Percentiles rank a stretch among this genome's conserved stretches.
Conservation (phyloP, 2,888 invertebrate genomes). For the Autographa gamma region DNA sequence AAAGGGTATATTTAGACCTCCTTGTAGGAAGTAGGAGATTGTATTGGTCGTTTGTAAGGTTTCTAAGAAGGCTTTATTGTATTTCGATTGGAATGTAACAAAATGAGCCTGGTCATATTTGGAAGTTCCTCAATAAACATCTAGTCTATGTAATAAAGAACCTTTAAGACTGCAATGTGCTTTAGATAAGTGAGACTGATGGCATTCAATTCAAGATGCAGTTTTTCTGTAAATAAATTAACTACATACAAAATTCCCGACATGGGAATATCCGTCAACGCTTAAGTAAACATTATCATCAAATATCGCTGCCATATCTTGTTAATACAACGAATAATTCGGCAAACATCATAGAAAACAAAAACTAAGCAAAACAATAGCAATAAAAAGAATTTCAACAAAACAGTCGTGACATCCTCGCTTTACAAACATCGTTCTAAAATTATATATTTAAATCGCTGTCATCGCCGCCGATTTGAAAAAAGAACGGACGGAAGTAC, state of each 20-base stretch:
- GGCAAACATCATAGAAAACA: constrained; percentile 43
- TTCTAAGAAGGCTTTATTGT: no score
- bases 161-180: no score
- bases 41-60: constrained; percentile 1
- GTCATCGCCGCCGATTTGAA: constrained; percentile 68
- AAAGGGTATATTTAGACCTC: constrained; percentile 33
- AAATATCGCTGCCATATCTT: constrained; percentile 21
- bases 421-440: constrained; percentile 59
- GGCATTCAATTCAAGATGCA: no score
- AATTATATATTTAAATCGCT: constrained; percentile 70
- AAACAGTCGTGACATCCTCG: constrained; percentile 60
- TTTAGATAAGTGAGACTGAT: no score
- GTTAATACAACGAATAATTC: constrained; percentile 41
- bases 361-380: constrained; percentile 50
- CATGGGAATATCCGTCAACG: constrained; percentile 18
- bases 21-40: constrained; percentile 7
- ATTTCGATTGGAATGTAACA: no score
- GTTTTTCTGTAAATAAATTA: no score
- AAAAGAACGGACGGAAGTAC: constrained; percentile 73
- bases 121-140: no score
- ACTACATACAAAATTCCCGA: neutral
- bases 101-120: no score
- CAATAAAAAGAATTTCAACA: constrained; percentile 49
- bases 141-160: no score
- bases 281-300: constrained; percentile 10